phyloP scores from a whole-genome alignment of 1,140 invertebrate species.

The Laodelphax striatellus region DNA sequence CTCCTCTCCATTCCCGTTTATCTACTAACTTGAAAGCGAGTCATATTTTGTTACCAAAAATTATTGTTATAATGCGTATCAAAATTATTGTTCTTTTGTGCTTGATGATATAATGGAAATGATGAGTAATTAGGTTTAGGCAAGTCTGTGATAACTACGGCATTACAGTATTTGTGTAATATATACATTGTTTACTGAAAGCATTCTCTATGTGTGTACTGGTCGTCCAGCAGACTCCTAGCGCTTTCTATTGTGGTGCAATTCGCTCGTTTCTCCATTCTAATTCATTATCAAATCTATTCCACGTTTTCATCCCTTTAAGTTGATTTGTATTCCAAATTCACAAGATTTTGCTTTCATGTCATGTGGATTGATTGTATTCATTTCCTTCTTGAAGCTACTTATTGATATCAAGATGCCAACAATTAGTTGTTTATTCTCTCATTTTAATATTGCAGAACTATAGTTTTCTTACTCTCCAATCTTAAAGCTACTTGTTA shows the following conservation, averaged over 20 bases:
- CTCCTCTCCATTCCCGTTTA: no score
- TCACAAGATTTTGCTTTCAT: background rate
- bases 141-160: conserved; percentile 30
- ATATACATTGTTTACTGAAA: background rate
- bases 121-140: conserved; percentile 19
- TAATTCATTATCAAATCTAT: background rate
- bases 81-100: conserved; percentile 10
- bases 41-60: conserved; percentile 14
- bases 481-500: no score
- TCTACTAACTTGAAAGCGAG: no score
- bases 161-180: conserved; percentile 15
- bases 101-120: conserved; percentile 6
- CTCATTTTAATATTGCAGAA: no score
- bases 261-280: background rate
- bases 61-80: conserved; percentile 11
- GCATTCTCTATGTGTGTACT: background rate
- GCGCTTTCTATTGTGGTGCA: background rate
- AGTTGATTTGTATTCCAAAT: background rate
- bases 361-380: background rate
- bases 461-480: no score
- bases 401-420: background rate
- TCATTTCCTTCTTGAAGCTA: no score
- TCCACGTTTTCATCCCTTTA: background rate
- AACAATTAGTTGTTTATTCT: background rate
- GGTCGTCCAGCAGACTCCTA: background rate